These are phyloP conservation scores for Pionites leucogaster DNA, from an alignment of 2,113 vertebrate species.

Conservation along the genomic window DNA sequence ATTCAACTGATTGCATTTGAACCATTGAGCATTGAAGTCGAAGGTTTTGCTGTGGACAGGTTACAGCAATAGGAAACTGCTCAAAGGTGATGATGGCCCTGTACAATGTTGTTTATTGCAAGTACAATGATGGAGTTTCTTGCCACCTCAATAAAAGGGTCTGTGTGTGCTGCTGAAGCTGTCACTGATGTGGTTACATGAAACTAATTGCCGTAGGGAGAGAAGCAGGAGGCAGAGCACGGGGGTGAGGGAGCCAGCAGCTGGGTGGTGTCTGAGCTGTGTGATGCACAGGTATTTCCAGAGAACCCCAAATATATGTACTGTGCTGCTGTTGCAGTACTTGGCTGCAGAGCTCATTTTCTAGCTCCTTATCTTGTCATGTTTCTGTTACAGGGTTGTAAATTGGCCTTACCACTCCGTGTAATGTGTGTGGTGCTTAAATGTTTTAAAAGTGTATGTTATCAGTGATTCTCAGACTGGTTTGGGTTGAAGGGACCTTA, in stretches of 20 bases:
- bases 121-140: not conserved
- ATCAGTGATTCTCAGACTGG: not conserved
- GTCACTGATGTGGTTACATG: fast-evolving
- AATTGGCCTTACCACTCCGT: not conserved
- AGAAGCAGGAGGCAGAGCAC: not conserved
- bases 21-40: not conserved
- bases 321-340: not conserved
- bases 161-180: not conserved
- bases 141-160: not conserved
- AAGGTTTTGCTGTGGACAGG: not conserved
- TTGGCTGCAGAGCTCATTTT: not conserved
- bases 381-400: not conserved
- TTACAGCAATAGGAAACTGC: not conserved
- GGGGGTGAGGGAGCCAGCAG: not conserved
- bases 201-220: not conserved
- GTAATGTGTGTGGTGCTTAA: not conserved
- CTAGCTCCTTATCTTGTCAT: not conserved
- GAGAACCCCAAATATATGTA: not conserved
- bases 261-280: not conserved
- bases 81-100: not conserved
- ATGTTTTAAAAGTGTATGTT: not conserved
- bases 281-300: not conserved
- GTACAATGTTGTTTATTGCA: not conserved
- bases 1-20: not conserved
- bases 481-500: not conserved